Conservation (phyloP, 64 coral and sea anemone species). For the Porites lutea region DNA sequence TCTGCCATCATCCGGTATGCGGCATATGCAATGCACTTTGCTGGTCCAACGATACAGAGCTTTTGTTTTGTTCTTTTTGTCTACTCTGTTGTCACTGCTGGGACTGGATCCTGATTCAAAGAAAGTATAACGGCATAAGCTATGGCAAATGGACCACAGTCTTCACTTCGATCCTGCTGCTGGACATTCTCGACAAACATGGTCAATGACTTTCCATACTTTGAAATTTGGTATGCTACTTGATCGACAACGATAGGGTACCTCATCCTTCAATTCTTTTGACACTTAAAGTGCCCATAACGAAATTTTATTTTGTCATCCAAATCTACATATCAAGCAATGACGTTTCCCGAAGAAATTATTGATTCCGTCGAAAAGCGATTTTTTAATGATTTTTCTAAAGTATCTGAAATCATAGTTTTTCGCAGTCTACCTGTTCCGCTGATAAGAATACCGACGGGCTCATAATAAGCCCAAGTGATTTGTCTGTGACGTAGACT, state of each 20-base stretch:
- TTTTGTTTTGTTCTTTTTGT: not conserved
- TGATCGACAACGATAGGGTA: conserved; percentile 64
- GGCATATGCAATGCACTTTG: conserved; percentile 44
- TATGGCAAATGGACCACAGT: conserved; percentile 74
- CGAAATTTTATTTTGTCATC: too few relatives aligned
- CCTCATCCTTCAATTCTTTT: conserved; percentile 6
- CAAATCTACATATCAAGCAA: too few relatives aligned
- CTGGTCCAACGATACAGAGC: conserved; percentile 39
- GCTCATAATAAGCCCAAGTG: too few relatives aligned
- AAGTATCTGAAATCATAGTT: too few relatives aligned
- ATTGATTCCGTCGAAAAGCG: too few relatives aligned
- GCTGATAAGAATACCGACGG: too few relatives aligned
- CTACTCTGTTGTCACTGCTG: conserved; percentile 4
- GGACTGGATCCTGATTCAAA: not conserved
- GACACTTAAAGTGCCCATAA: not conserved
- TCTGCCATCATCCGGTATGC: conserved; percentile 62
- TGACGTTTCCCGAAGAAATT: too few relatives aligned
- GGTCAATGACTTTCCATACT: not conserved
- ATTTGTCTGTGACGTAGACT: too few relatives aligned
- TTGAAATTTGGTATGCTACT: conserved; percentile 42
- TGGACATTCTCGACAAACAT: conserved; percentile 54
- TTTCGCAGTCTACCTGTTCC: too few relatives aligned
- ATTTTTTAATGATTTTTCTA: too few relatives aligned
- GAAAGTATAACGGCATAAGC: conserved; percentile 40
- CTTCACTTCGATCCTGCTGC: conserved; percentile 47